Conservation (phyloP, 2,797 vertebrate species). For the Calcarius lapponicus region DNA sequence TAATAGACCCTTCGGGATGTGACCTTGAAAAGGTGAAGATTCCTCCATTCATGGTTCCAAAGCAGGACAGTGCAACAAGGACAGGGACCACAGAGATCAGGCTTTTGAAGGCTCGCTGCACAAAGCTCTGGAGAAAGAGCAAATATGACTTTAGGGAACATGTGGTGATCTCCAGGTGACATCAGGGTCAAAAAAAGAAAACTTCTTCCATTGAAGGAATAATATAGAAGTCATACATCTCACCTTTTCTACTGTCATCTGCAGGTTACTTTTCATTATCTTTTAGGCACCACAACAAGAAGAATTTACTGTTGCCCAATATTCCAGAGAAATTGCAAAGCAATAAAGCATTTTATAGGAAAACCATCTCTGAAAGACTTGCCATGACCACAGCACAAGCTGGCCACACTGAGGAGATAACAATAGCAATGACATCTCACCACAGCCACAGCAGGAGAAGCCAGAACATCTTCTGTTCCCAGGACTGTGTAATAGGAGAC, state of each 20-base stretch:
- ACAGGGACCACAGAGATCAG: constrained; percentile 69
- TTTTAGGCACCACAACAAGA: neutral
- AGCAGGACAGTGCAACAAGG: constrained; percentile 72
- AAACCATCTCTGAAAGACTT: neutral
- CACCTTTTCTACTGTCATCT: neutral
- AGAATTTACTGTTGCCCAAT: neutral
- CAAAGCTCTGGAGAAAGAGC: constrained; percentile 69
- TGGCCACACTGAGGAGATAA: neutral
- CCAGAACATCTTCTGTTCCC: constrained; percentile 68
- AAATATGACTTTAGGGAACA: neutral
- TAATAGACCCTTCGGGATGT: neutral
- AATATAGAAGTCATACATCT: neutral
- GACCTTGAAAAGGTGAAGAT: constrained; percentile 75
- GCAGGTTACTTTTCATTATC: neutral
- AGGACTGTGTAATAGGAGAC: constrained; percentile 75
- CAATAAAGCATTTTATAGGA: neutral
- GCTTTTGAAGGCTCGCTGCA: constrained; percentile 64
- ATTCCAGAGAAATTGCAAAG: neutral
- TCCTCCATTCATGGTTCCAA: constrained; percentile 77
- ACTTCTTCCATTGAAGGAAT: neutral
- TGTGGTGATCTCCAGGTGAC: neutral
- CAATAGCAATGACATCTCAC: constrained; percentile 8
- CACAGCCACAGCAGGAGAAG: constrained; percentile 77
- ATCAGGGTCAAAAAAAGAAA: neutral
- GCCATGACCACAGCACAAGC: neutral